Conservation (phyloP, 2,797 vertebrate genomes). For the Anguilla marmorata region DNA sequence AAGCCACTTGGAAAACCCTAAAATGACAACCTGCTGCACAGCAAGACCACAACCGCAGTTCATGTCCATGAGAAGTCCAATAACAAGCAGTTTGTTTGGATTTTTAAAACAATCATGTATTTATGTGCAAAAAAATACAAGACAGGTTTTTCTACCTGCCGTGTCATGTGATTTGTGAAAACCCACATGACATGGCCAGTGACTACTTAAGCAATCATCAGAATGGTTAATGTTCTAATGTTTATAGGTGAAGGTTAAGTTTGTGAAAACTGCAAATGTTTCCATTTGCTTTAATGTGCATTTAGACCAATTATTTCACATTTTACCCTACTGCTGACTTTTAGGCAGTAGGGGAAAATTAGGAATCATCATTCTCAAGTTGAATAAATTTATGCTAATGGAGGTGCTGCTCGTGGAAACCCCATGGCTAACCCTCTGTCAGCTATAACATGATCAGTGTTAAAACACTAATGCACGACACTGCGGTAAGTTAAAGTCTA, state of each 20-base stretch:
- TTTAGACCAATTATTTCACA: neutral
- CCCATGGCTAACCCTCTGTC: neutral
- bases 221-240: neutral
- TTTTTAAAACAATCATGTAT: neutral
- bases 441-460: neutral
- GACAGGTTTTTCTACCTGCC: neutral
- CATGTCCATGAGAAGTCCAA: too few relatives aligned
- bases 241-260: neutral
- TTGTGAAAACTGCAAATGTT: neutral
- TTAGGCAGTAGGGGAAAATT: neutral
- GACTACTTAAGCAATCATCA: neutral
- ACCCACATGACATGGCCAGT: neutral
- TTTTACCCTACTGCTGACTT: neutral
- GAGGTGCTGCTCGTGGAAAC: neutral
- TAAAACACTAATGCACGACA: neutral
- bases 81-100: too few relatives aligned
- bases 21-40: too few relatives aligned
- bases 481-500: neutral
- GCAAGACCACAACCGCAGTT: too few relatives aligned
- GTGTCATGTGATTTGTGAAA: neutral
- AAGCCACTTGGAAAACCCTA: too few relatives aligned
- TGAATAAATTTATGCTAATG: neutral
- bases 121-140: neutral
- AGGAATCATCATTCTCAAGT: neutral
- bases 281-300: neutral